A percentile compares a stretch with the other conserved stretches of the same genome.
Evolutionary conservation across 2,888 invertebrate genomes (phyloP).

Genomic region (Lacanobia wlatinum): DNA sequence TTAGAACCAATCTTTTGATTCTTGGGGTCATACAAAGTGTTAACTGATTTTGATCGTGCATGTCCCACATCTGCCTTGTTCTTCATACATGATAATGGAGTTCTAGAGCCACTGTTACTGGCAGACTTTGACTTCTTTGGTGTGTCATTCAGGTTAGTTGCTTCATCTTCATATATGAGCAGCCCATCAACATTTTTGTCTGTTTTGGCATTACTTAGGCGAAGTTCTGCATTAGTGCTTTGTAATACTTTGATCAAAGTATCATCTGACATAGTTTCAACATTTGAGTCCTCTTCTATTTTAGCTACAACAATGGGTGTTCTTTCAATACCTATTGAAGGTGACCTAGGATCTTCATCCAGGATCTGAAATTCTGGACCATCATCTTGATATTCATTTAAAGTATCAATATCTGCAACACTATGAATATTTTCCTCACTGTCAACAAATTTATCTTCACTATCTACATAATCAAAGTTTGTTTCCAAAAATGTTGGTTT

Average conservation of each 20-base stretch:
- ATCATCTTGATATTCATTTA: slow-evolving; percentile 63
- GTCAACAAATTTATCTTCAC: slow-evolving; percentile 74
- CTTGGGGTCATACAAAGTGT: slow-evolving; percentile 81
- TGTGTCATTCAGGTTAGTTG: slow-evolving; percentile 74
- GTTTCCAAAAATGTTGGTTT: slow-evolving; percentile 90
- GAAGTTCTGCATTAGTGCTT: slow-evolving; percentile 81
- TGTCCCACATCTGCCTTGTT: slow-evolving; percentile 83
- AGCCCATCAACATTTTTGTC: slow-evolving; percentile 86
- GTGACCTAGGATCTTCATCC: slow-evolving; percentile 87
- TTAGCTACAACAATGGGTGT: slow-evolving; percentile 87
- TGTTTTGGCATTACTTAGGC: slow-evolving; percentile 70
- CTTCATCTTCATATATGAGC: slow-evolving; percentile 91
- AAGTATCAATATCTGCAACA: slow-evolving; percentile 44
- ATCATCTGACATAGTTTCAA: slow-evolving; percentile 88
- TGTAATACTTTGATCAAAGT: slow-evolving; percentile 85
- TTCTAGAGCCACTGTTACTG: slow-evolving; percentile 81
- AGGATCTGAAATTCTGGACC: slow-evolving; percentile 78
- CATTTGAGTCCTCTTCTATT: slow-evolving; percentile 75
- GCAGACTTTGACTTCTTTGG: slow-evolving; percentile 83
- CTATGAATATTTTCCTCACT: slow-evolving; percentile 67
- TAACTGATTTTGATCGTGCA: slow-evolving; percentile 86
- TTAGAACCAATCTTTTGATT: slow-evolving; percentile 73
- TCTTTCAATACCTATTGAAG: slow-evolving; percentile 86
- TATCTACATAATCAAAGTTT: slow-evolving; percentile 91
- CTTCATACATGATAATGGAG: slow-evolving; percentile 89